Evolutionary conservation across 1,140 invertebrate species (phyloP), one percentile per base, ranked within the genome.

Genomic region (Camponotus vicinus): DNA sequence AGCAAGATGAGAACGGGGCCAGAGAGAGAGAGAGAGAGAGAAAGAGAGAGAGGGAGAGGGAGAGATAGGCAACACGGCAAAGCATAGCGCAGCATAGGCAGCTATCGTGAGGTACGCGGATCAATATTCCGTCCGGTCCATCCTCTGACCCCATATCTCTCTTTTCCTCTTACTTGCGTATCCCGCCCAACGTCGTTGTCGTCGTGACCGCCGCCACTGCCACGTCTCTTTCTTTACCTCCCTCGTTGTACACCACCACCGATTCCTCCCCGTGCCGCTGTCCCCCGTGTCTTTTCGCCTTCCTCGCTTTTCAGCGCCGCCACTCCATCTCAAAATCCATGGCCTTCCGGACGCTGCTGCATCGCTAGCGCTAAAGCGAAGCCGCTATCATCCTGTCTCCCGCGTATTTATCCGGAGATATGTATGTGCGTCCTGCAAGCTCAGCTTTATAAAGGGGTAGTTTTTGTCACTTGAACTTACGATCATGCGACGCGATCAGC

Each of bases 41-140:
- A 27, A 0, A 27, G 27, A 27, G 27, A 27, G 27, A 27, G 27
- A 27, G 27, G 0, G 27, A 27, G 27, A 3, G 40, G 34, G 59
- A 1, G 13, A n/a, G 69, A 55, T 42, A 34, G 86, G 88, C 90
- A 90, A 90, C 83, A 85, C 85, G 87, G 88, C 86, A 91, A 86
- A 89, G 84, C 90, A 88, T 88, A 92, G 91, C 89, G 85, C 90
- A 92, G 91, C 91, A 92, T 91, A 93, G 92, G 92, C 91, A 92
- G 92, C 93, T 94, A 94, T 94, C 92, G 93, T 91, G 92, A 93
- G 92, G 88, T 93, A 92, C 92, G 82, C 92, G 93, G 94, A 95
- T 95, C 94, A 95, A 95, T 95, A 95, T 95, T 94, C 94, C 94
- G 94, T 93, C 93, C 93, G 93, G 94, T 95, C 94, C 94, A 95